These are phyloP conservation scores for Drosophila busckii DNA, from an alignment of 1,140 invertebrate species.

Conservation along the genomic window DNA sequence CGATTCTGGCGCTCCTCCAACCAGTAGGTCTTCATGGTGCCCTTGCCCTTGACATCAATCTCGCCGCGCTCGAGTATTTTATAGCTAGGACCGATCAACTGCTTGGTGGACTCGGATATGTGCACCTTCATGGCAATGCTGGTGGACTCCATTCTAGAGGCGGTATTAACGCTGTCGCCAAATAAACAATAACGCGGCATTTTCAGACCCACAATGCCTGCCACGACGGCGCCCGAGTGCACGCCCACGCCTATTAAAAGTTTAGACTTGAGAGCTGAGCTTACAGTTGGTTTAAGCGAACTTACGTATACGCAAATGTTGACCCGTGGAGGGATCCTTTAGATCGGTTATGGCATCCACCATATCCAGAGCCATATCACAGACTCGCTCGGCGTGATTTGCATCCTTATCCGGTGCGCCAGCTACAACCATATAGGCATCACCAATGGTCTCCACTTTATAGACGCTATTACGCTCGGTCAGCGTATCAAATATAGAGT, in stretches of 20 bases:
- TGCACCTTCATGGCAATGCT: constrained; percentile 96
- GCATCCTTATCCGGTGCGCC: constrained; percentile 94
- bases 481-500: constrained; percentile 93
- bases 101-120: constrained; percentile 92
- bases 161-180: constrained; percentile 95
- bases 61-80: constrained; percentile 89
- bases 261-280: no score
- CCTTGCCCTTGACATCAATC: constrained; percentile 92
- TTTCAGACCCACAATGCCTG: constrained; percentile 96
- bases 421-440: constrained; percentile 98
- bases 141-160: constrained; percentile 94
- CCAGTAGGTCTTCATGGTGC: constrained; percentile 96
- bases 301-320: constrained; percentile 90
- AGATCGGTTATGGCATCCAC: constrained; percentile 93
- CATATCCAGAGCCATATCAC: constrained; percentile 98
- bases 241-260: constrained; percentile 91
- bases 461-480: constrained; percentile 96
- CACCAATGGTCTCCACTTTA: constrained; percentile 98
- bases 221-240: constrained; percentile 94
- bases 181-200: constrained; percentile 93
- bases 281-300: background rate
- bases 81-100: constrained; percentile 88
- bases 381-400: constrained; percentile 95
- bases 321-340: constrained; percentile 93
- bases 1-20: constrained; percentile 85